These are phyloP conservation scores for Melieria crassipennis DNA, from an alignment of 2,888 invertebrate species.

Conservation along the genomic window DNA sequence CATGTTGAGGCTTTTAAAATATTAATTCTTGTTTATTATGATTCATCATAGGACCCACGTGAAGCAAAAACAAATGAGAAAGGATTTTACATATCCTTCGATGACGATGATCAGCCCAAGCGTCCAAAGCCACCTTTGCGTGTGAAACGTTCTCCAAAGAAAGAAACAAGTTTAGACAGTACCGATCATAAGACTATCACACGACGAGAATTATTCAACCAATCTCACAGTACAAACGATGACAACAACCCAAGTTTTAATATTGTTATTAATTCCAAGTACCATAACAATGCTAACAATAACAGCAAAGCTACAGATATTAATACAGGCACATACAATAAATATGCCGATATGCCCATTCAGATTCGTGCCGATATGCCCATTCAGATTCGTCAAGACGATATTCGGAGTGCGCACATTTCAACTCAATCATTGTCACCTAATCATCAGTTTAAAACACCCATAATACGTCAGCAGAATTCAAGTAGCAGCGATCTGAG, in stretches of 20 bases:
- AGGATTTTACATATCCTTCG: slow-evolving; percentile 94
- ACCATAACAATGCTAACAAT: slow-evolving; percentile 45
- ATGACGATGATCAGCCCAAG: slow-evolving; percentile 86
- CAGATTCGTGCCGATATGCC: slow-evolving; percentile 61
- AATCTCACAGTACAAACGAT: slow-evolving; percentile 62
- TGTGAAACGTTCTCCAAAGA: slow-evolving; percentile 77
- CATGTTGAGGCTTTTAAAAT: too few relatives aligned
- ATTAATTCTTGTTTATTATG: not conserved
- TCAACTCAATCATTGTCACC: slow-evolving; percentile 55
- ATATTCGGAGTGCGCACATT: slow-evolving; percentile 50
- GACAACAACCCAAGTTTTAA: slow-evolving; percentile 61
- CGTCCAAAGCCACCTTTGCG: slow-evolving; percentile 89
- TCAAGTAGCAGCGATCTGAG: slow-evolving; percentile 42
- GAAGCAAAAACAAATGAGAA: slow-evolving; percentile 72
- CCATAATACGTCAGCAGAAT: slow-evolving; percentile 26
- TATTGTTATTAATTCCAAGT: slow-evolving; percentile 38
- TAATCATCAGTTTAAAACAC: slow-evolving; percentile 49
- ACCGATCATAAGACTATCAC: slow-evolving; percentile 54
- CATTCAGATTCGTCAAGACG: slow-evolving; percentile 57
- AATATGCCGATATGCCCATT: slow-evolving; percentile 61
- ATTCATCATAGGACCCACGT: slow-evolving; percentile 61
- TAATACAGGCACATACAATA: slow-evolving; percentile 56
- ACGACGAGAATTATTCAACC: slow-evolving; percentile 60
- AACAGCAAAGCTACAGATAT: slow-evolving; percentile 41
- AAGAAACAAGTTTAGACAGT: slow-evolving; percentile 69